phyloP scores from a whole-genome alignment of 2,113 vertebrate species.

The Cettia cetti region DNA sequence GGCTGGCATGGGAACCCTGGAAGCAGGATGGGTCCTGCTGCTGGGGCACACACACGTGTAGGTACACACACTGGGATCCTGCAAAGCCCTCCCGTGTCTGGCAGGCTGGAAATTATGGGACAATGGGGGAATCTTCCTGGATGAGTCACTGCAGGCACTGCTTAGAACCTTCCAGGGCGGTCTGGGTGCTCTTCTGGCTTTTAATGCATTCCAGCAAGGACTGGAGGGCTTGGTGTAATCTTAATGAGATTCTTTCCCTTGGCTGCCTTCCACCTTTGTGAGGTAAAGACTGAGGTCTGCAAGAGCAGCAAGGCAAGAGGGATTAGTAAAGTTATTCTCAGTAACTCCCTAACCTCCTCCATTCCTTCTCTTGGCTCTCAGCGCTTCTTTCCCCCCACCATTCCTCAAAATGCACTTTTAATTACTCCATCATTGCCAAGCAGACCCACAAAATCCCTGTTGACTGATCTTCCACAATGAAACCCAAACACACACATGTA shows the following conservation, averaged over 20 bases:
- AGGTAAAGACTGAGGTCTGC: not conserved
- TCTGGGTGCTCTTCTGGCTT: conserved; percentile 1
- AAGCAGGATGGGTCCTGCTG: not conserved
- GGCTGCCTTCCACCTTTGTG: conserved; percentile 27
- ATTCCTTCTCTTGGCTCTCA: conserved; percentile 25
- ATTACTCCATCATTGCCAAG: conserved; percentile 27
- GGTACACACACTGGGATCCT: not conserved
- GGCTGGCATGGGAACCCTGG: not conserved
- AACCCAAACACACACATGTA: not conserved
- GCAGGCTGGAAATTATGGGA: conserved; percentile 37
- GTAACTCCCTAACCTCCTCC: not conserved
- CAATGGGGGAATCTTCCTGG: conserved; percentile 28
- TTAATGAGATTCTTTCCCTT: conserved; percentile 1
- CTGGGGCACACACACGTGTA: not conserved
- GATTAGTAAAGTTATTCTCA: conserved; percentile 1
- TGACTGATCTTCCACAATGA: conserved; percentile 13
- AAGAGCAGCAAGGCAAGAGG: not conserved
- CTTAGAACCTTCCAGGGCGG: not conserved
- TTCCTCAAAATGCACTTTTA: conserved; percentile 36
- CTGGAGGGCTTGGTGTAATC: not conserved
- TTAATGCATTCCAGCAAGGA: not conserved
- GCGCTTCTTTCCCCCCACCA: not conserved
- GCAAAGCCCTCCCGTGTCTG: not conserved
- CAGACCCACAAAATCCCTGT: conserved; percentile 43
- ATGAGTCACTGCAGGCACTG: conserved; percentile 49